These are phyloP conservation scores for Acronicta leporina DNA, from an alignment of 2,888 invertebrate species.

Conservation along the genomic window DNA sequence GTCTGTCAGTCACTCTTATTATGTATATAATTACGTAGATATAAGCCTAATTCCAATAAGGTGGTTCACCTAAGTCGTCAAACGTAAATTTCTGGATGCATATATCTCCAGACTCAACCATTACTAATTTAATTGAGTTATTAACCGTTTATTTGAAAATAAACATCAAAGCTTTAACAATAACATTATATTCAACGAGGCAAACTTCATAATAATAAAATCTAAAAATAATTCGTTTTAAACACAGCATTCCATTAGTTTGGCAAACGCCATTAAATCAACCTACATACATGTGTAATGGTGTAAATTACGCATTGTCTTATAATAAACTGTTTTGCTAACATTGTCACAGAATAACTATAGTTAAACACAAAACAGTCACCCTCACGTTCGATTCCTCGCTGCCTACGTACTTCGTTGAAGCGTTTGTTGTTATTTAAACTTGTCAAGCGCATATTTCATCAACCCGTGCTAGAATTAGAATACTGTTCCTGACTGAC, in stretches of 20 bases:
- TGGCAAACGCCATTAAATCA: slow-evolving; percentile 23
- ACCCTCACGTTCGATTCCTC: no score
- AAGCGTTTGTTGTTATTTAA: no score
- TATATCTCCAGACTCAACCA: not conserved
- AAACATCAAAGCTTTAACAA: slow-evolving; percentile 47
- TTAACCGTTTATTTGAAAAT: slow-evolving; percentile 14
- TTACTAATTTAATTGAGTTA: slow-evolving; percentile 17
- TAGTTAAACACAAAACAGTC: no score
- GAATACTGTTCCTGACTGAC: no score
- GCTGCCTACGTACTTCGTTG: no score
- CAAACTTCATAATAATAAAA: slow-evolving; percentile 38
- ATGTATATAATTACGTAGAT: no score
- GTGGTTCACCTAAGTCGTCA: no score
- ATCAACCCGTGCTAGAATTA: no score
- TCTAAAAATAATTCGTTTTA: slow-evolving; percentile 35
- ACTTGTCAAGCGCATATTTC: no score
- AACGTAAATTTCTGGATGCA: not conserved
- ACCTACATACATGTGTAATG: slow-evolving; percentile 15
- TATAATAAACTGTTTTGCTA: slow-evolving; percentile 3
- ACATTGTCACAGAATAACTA: not conserved
- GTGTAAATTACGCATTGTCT: slow-evolving; percentile 17
- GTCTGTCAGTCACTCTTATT: no score
- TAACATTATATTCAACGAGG: slow-evolving; percentile 23
- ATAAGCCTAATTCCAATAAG: no score
- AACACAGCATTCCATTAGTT: slow-evolving; percentile 24